phyloP scores from a whole-genome alignment of 2,113 vertebrate species.

The Agelaius tricolor region DNA sequence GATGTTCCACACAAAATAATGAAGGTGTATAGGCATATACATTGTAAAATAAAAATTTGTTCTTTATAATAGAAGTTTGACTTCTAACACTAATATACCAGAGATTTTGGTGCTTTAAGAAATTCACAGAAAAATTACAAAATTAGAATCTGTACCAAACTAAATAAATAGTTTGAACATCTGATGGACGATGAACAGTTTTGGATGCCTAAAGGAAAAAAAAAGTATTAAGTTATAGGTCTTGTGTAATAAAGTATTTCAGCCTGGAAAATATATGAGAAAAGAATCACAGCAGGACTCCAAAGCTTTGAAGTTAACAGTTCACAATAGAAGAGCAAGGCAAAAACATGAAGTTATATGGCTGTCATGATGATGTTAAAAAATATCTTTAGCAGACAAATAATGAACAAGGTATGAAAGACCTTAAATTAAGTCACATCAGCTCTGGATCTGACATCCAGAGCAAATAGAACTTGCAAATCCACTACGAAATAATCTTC shows the following conservation, averaged over 20 bases:
- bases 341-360: neutral
- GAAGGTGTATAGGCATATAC: fast-evolving
- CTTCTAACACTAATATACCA: neutral
- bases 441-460: neutral
- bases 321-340: neutral
- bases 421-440: neutral
- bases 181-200: neutral
- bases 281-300: neutral
- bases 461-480: neutral
- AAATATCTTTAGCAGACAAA: neutral
- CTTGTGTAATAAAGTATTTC: neutral
- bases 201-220: neutral
- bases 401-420: neutral
- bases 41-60: neutral
- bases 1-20: neutral
- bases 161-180: neutral
- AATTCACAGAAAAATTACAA: neutral
- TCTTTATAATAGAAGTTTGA: neutral
- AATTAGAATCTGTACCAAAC: neutral
- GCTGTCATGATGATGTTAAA: neutral
- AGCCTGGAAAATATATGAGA: neutral
- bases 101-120: neutral
- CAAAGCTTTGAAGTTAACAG: neutral
- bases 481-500: neutral
- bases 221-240: neutral